These are phyloP conservation scores for Campoplex capitator DNA, from an alignment of 2,888 invertebrate species.

Conservation along the genomic window DNA sequence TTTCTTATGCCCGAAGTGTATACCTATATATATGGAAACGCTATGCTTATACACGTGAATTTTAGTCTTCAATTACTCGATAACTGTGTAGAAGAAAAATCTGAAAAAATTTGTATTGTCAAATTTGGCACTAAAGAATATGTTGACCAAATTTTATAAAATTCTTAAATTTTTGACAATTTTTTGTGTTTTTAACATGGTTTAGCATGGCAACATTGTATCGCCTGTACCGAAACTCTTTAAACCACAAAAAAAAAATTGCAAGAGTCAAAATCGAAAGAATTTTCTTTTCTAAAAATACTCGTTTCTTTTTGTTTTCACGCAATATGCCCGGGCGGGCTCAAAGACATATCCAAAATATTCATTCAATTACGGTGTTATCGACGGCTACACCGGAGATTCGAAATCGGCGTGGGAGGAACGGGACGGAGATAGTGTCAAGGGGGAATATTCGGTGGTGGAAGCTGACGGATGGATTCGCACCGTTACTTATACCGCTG, in stretches of 20 bases:
- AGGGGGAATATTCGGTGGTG: constrained; percentile 80
- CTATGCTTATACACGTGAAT: no score
- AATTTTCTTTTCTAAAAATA: neutral
- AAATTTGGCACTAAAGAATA: no score
- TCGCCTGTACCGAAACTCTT: no score
- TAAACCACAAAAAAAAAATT: neutral
- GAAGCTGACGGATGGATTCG: constrained; percentile 80
- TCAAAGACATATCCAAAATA: constrained; percentile 77
- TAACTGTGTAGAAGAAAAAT: no score
- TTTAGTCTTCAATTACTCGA: no score
- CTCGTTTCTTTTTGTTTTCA: neutral
- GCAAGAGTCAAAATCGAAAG: neutral
- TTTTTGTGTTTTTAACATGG: no score
- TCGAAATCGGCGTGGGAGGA: constrained; percentile 81
- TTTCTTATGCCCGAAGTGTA: no score
- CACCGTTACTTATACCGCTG: constrained; percentile 79
- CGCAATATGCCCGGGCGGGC: neutral
- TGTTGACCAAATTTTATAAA: no score
- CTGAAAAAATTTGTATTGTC: no score
- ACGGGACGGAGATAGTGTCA: constrained; percentile 79
- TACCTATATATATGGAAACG: no score
- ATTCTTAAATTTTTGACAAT: no score
- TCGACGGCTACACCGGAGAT: constrained; percentile 80
- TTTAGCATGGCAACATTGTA: no score
- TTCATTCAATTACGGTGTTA: constrained; percentile 80